Evolutionary conservation across 2,888 invertebrate genomes (phyloP), one percentile per base, ranked within the genome.

Genomic region (Lasiommata megera): DNA sequence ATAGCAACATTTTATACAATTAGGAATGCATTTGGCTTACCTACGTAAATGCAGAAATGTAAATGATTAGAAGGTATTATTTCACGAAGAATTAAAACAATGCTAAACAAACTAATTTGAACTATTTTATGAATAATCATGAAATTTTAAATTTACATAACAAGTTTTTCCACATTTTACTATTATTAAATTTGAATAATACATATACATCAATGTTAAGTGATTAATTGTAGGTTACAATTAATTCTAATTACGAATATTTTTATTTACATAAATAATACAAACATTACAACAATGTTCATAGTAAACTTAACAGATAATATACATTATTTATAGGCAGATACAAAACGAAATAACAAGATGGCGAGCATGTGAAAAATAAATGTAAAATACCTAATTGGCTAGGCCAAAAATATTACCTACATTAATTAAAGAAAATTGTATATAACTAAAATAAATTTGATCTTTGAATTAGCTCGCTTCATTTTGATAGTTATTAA

Each of bases 231-330:
- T 69, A 72, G 75, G 67, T 71, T 82, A 80, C 74, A 81, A 80
- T 17, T 82, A 23, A 79, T 63, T 74, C 68, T 69, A 87, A 79
- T 80, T 84, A 82, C 43, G 74, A 72, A 71, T 70, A 67, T 62
- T 52, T 50, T 70, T 89, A 88, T 89, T 78, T 88, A 89, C 88
- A 89, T 77, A 82, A 84, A 87, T 87, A 88, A 84, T 88, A 88
- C 84, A 88, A 84, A 88, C 81, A 82, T 83, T 73, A 71, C 70
- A 90, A 89, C 88, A 83, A 87, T 84, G 80, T 81, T 75, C 66
- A 74, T 70, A 76, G 67, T 78, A 88, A 88, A 88, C 88, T 87
- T 88, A 90, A 90, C 89, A 88, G 72, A 69, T 71, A 82, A 80
- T 82, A 77, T 85, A 84, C 80, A 86, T 71, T 73, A 69, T 23